These are phyloP conservation scores for Dioctria linearis DNA, from an alignment of 2,888 invertebrate species.

Conservation along the genomic window DNA sequence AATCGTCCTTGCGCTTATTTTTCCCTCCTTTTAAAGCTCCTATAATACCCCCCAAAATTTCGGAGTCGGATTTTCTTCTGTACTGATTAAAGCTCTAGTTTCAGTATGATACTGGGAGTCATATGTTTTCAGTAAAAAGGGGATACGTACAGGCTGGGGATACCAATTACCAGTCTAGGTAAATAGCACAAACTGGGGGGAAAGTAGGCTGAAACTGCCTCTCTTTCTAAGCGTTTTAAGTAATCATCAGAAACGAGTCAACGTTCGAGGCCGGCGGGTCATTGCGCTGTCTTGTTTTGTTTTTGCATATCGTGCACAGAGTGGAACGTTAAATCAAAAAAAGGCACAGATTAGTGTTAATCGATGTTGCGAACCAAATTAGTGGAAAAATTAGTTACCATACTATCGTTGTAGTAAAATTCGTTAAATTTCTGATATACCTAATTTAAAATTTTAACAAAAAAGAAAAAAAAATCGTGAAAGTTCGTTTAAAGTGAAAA, in stretches of 20 bases:
- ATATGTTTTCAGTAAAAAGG: conserved; percentile 5
- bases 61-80: conserved; percentile 10
- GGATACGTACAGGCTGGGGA: conserved; percentile 30
- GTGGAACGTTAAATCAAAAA: not conserved
- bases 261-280: conserved; percentile 63
- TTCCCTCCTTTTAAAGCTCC: not conserved
- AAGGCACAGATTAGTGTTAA: conserved; percentile 16
- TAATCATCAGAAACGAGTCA: conserved; percentile 62
- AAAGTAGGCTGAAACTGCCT: conserved; percentile 45
- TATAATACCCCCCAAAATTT: not conserved
- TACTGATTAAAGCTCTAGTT: not conserved
- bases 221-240: conserved; percentile 53
- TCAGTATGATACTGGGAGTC: not conserved
- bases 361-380: conserved; percentile 7
- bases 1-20: not conserved
- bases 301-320: conserved; percentile 53
- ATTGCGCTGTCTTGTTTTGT: conserved; percentile 60
- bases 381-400: not conserved
- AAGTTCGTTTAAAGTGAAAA: conserved; percentile 11
- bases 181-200: conserved; percentile 50
- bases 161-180: conserved; percentile 5
- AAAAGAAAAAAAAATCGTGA: conserved; percentile 21
- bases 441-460: not conserved
- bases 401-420: not conserved
- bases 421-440: not conserved